Evolutionary conservation across 2,888 invertebrate species (phyloP).

Genomic region (Dryobotodes eremita): DNA sequence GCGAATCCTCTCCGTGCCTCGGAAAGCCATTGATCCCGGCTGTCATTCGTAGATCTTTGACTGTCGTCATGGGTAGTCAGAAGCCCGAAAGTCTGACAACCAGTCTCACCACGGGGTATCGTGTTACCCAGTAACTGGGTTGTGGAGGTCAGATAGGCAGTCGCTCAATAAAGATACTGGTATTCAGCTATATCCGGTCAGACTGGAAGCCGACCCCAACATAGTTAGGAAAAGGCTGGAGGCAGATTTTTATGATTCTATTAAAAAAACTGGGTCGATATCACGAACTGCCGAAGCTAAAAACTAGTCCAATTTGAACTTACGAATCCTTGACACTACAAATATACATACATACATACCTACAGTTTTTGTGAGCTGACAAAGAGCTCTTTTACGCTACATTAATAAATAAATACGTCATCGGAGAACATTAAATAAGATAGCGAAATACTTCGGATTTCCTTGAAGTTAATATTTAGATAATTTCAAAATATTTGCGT

Average conservation of each 20-base stretch:
- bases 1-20: too few relatives aligned
- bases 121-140: too few relatives aligned
- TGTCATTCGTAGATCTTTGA: too few relatives aligned
- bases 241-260: too few relatives aligned
- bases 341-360: constrained; percentile 32
- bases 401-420: constrained; percentile 60
- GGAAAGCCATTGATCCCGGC: too few relatives aligned
- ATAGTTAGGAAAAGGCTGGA: too few relatives aligned
- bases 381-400: constrained; percentile 51
- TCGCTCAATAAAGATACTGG: too few relatives aligned
- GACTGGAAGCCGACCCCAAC: too few relatives aligned
- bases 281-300: not conserved
- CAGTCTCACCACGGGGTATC: too few relatives aligned
- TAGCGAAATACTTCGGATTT: constrained; percentile 36
- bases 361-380: constrained; percentile 45
- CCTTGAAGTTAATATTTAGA: constrained; percentile 32
- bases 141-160: too few relatives aligned
- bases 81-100: not conserved
- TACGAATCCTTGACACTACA: constrained; percentile 58
- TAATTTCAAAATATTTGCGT: constrained; percentile 9
- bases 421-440: constrained; percentile 28
- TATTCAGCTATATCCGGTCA: too few relatives aligned
- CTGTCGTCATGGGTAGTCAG: not conserved
- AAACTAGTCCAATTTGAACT: constrained; percentile 38
- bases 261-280: constrained; percentile 5